These are phyloP conservation scores for Callosobruchus maculatus DNA, from an alignment of 2,888 invertebrate species.

Conservation along the genomic window DNA sequence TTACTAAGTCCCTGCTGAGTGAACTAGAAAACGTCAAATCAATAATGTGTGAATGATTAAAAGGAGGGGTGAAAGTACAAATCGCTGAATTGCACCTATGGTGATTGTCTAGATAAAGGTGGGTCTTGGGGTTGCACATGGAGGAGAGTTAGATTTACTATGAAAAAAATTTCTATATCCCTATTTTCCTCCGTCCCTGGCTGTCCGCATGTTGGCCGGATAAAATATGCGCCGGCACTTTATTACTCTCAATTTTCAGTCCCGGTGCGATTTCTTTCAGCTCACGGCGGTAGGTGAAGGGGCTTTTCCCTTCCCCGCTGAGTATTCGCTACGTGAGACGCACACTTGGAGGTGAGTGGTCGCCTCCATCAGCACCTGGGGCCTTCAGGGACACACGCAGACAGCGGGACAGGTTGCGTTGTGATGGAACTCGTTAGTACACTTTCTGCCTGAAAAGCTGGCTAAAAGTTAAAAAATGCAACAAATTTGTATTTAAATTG, in stretches of 20 bases:
- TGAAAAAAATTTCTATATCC: neutral
- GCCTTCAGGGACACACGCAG: neutral
- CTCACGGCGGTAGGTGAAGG: constrained; percentile 30
- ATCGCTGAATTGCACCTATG: too few species aligned
- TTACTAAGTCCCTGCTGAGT: too few species aligned
- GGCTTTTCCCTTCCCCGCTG: neutral
- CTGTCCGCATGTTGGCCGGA: constrained; percentile 20
- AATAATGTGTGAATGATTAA: too few species aligned
- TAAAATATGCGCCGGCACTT: constrained; percentile 48
- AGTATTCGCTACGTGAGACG: constrained; percentile 15
- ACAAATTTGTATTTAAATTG: too few species aligned
- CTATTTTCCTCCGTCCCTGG: constrained; percentile 3
- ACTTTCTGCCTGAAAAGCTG: too few species aligned
- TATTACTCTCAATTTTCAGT: constrained; percentile 49
- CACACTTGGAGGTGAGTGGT: constrained; percentile 8
- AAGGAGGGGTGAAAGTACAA: too few species aligned
- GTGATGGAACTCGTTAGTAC: too few species aligned
- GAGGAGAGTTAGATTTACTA: neutral
- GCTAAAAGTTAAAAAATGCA: too few species aligned
- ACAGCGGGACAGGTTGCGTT: neutral
- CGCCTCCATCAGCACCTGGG: neutral
- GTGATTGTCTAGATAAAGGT: too few species aligned
- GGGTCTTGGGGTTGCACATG: too few species aligned
- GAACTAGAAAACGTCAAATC: too few species aligned
- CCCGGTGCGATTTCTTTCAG: constrained; percentile 44